These are phyloP conservation scores for Psephotus haematonotus DNA, from an alignment of 2,113 vertebrate genomes.

Conservation along the genomic window DNA sequence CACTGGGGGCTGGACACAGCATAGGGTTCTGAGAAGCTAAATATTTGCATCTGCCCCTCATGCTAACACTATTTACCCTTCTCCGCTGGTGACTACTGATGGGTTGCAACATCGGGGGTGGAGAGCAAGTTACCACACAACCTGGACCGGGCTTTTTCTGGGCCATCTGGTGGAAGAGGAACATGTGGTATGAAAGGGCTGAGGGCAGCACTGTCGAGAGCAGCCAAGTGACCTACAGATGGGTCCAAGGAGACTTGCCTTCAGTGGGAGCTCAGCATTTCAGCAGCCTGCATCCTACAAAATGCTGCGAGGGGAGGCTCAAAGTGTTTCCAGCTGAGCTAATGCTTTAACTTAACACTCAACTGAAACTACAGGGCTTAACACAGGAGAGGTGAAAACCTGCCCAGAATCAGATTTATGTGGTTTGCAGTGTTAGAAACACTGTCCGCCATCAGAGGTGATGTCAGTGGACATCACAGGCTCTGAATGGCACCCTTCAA, in stretches of 20 bases:
- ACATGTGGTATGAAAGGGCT: not conserved
- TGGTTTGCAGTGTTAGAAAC: not conserved
- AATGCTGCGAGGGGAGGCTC: not conserved
- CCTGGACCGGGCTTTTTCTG: not conserved
- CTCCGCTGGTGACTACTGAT: not conserved
- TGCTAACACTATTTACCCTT: slow-evolving; percentile 39
- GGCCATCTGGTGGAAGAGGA: not conserved
- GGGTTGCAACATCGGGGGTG: slow-evolving; percentile 14
- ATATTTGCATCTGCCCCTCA: slow-evolving; percentile 63
- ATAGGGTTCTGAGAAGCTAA: slow-evolving; percentile 42
- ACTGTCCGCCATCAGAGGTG: not conserved
- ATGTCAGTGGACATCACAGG: not conserved
- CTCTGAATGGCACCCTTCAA: not conserved
- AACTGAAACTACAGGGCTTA: not conserved
- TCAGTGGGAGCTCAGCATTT: not conserved
- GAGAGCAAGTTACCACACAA: not conserved
- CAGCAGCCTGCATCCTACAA: not conserved
- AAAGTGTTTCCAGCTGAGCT: not conserved
- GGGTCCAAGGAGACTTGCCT: not conserved
- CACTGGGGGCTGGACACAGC: not conserved
- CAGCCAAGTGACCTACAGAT: not conserved
- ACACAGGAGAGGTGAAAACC: not conserved
- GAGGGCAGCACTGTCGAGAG: not conserved
- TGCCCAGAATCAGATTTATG: not conserved
- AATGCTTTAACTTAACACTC: not conserved